These are phyloP conservation scores for Geophilus truncorum DNA, from an alignment of 2,888 invertebrate genomes.

Conservation along the genomic window DNA sequence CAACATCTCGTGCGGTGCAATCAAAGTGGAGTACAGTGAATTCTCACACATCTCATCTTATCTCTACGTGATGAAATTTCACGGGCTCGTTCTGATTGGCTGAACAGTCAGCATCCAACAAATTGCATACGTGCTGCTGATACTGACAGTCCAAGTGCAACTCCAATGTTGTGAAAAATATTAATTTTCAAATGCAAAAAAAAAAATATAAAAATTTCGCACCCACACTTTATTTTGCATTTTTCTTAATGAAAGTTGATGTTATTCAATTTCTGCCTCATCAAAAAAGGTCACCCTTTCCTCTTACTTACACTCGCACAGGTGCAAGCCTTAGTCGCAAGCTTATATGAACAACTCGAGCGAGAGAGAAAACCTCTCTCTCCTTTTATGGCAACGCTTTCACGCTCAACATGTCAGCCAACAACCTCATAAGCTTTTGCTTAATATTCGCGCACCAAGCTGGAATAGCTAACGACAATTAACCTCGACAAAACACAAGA, in stretches of 20 bases:
- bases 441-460: slow-evolving; percentile 23
- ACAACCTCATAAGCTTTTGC: slow-evolving; percentile 18
- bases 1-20: too few relatives aligned
- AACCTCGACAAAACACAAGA: slow-evolving; percentile 11
- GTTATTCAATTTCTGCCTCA: slow-evolving; percentile 21
- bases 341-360: slow-evolving; percentile 23
- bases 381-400: not conserved
- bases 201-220: too few relatives aligned
- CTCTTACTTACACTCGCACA: not conserved
- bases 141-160: too few relatives aligned
- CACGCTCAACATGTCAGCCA: slow-evolving; percentile 27
- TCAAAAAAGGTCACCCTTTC: slow-evolving; percentile 5
- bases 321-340: not conserved
- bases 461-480: not conserved
- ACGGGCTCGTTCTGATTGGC: too few relatives aligned
- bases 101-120: too few relatives aligned
- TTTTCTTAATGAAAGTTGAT: slow-evolving; percentile 16
- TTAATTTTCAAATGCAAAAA: too few relatives aligned
- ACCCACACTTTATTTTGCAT: not conserved
- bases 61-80: too few relatives aligned
- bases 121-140: too few relatives aligned
- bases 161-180: too few relatives aligned
- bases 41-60: too few relatives aligned
- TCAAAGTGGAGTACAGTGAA: too few relatives aligned
- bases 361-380: slow-evolving; percentile 4